Evolutionary conservation across 2,888 invertebrate species (phyloP), one percentile per base, ranked within the genome.

Genomic region (Callosobruchus maculatus): DNA sequence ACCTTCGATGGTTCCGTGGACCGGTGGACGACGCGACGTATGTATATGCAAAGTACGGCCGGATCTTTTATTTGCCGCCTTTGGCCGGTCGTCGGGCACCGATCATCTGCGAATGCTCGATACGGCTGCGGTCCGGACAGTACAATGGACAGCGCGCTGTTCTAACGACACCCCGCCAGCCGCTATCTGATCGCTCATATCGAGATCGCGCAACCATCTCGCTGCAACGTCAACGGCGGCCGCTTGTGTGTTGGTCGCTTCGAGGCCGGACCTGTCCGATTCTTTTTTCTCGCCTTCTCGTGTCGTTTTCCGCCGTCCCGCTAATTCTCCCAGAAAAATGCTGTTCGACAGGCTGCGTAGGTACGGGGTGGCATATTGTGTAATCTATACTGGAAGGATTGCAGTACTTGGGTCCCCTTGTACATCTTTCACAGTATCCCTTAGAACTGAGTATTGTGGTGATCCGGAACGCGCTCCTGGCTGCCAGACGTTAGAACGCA

Each of bases 131-230:
- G 49, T 18, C 81, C 80, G 81, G 86, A 86, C 86, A 86, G 85
- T 80, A 86, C 86, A 86, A 86, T 86, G 86, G 85, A 80, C 81
- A 81, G 82, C 78, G 82, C 85, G 83, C 84, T 86, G 86, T 86
- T 85, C 84, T 83, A 84, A 84, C 85, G 85, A 86, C 86, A 86
- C 86, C 85, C 85, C 82, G 83, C 83, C 82, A 79, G 82, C 80
- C 81, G 82, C 79, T 85, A 86, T 86, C 85, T 85, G 86, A 85
- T 85, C 82, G 83, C 81, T 82, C 84, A 83, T 84, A 84, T 85
- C 84, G 83, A 82, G 83, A 85, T 84, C 81, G 82, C 82, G 81
- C 81, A 83, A 82, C 79, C 68, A 68, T 49, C 49, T 49, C 49
- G 49, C 49, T 49, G 49, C 4, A 49, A 49, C 13, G 49, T 49